phyloP scores from a whole-genome alignment of 2,113 vertebrate species.

The Entomyzon cyanotis region DNA sequence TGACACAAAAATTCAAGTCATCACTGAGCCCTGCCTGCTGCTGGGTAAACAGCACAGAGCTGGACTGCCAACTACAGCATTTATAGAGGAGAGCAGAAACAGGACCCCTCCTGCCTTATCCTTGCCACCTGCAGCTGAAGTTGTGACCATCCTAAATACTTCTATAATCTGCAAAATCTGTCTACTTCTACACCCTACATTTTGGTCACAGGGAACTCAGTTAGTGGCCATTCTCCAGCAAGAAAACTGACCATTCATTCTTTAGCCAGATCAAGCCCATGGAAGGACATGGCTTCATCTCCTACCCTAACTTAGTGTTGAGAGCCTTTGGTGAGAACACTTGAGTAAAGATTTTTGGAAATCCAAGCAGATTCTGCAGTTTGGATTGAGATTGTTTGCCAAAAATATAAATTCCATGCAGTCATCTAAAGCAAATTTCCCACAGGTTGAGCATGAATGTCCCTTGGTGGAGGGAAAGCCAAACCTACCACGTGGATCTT shows the following conservation, averaged over 20 bases:
- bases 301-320: not conserved
- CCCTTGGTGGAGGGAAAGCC: not conserved
- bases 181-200: not conserved
- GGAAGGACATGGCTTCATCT: not conserved
- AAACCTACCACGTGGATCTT: slow-evolving; percentile 22
- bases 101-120: not conserved
- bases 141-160: not conserved
- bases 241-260: not conserved
- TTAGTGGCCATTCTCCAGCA: not conserved
- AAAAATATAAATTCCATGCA: not conserved
- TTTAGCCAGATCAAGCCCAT: not conserved
- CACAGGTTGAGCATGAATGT: not conserved
- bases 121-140: not conserved
- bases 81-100: too few relatives aligned
- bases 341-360: not conserved
- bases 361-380: not conserved
- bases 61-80: not conserved
- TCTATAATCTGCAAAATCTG: not conserved
- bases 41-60: not conserved
- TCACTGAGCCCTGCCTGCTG: too few relatives aligned
- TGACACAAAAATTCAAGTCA: not conserved
- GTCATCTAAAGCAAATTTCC: not conserved
- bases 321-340: not conserved
- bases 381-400: not conserved
- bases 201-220: not conserved